phyloP scores from a whole-genome alignment of 2,797 vertebrate genomes.

The Rhynchotus rufescens region DNA sequence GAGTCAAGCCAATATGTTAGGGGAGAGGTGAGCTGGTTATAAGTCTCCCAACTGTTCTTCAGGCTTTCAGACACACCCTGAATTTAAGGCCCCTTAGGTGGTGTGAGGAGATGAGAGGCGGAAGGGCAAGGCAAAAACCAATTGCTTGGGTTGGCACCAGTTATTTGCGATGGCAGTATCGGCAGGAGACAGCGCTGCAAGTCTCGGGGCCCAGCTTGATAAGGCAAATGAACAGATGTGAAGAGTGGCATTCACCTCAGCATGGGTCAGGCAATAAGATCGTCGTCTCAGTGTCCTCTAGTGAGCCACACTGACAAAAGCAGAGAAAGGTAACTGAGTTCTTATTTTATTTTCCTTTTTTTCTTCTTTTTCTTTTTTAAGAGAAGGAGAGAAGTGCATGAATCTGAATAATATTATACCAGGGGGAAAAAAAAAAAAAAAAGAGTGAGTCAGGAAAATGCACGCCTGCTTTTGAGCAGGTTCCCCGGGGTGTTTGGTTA shows the following conservation, averaged over 20 bases:
- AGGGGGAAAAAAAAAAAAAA: too few relatives aligned
- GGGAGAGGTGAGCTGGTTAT: neutral
- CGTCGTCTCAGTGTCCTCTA: neutral
- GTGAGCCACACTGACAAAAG: neutral
- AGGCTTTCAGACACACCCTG: neutral
- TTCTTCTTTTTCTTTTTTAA: neutral
- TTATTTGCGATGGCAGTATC: neutral
- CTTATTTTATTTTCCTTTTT: neutral
- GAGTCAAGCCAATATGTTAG: neutral
- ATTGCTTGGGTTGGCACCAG: neutral
- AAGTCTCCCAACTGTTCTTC: neutral
- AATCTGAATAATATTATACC: neutral
- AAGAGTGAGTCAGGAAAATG: neutral
- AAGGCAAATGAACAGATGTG: neutral
- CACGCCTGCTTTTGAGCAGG: neutral
- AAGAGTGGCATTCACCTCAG: neutral
- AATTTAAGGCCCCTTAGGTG: neutral
- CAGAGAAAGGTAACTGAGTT: neutral
- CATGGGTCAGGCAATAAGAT: neutral
- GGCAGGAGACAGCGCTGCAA: neutral
- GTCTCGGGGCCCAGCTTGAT: neutral
- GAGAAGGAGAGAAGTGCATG: neutral
- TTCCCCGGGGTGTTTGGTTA: neutral
- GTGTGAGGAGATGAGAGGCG: fast-evolving
- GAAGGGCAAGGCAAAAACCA: neutral